phyloP scores from a whole-genome alignment of 2,888 invertebrate genomes.

The Lithosia quadra region DNA sequence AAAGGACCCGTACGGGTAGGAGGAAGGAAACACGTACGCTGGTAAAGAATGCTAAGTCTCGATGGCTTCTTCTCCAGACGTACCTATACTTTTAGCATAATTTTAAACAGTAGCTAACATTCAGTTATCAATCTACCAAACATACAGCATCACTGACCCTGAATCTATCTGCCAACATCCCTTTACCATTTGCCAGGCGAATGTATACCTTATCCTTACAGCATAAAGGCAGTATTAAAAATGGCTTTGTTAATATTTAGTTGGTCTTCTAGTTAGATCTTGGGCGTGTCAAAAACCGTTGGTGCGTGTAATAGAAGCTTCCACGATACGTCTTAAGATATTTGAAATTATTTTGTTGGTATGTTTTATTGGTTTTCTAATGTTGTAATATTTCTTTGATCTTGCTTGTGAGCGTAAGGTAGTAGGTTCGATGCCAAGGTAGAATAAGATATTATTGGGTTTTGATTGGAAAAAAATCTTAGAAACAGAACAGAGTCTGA shows the following conservation, averaged over 20 bases:
- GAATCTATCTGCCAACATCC: constrained; percentile 23
- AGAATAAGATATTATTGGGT: neutral
- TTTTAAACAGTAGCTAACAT: constrained; percentile 58
- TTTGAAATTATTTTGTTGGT: constrained; percentile 35
- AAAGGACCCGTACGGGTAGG: too few species aligned
- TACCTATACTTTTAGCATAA: neutral
- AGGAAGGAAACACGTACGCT: too few species aligned
- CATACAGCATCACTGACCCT: constrained; percentile 60
- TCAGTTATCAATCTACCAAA: constrained; percentile 53
- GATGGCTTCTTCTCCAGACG: neutral
- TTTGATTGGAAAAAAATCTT: too few species aligned
- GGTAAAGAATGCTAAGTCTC: too few species aligned
- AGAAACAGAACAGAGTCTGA: too few species aligned
- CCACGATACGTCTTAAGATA: constrained; percentile 66
- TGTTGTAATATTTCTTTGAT: neutral
- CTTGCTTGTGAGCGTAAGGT: neutral
- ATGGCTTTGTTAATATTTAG: constrained; percentile 11
- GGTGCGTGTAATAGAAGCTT: constrained; percentile 68
- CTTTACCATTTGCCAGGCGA: constrained; percentile 7
- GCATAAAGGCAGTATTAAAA: constrained; percentile 7
- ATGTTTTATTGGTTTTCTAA: constrained; percentile 20
- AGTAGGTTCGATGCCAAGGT: neutral
- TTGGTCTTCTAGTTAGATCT: constrained; percentile 52
- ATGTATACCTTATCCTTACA: neutral
- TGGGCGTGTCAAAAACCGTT: constrained; percentile 60